Conservation (phyloP, 2,797 vertebrate genomes). For the Poeciliopsis presidionis region DNA sequence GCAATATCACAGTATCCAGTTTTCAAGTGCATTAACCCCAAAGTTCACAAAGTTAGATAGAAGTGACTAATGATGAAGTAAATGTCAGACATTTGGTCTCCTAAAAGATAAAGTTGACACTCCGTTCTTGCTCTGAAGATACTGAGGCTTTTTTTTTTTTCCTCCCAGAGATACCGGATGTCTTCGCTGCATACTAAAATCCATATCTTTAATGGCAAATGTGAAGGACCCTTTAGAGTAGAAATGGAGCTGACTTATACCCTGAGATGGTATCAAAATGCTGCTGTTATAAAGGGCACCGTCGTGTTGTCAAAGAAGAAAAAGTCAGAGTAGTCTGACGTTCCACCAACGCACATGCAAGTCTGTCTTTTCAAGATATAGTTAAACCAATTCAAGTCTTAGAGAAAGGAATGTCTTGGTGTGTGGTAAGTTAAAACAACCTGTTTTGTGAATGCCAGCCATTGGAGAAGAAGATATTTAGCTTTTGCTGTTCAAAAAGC, state of each 20-base stretch:
- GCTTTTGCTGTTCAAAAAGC: slow-evolving; percentile 31
- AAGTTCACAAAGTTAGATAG: slow-evolving; percentile 29
- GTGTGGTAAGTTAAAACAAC: slow-evolving; percentile 35
- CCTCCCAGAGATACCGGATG: slow-evolving; percentile 4
- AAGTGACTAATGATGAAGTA: slow-evolving; percentile 29
- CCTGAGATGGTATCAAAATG: slow-evolving; percentile 25
- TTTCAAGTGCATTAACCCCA: slow-evolving; percentile 19
- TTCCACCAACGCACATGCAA: not conserved
- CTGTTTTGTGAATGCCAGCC: slow-evolving; percentile 22
- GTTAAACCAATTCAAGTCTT: slow-evolving; percentile 13
- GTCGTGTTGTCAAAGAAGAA: slow-evolving; percentile 7
- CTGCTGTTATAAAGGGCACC: slow-evolving; percentile 22
- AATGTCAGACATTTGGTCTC: slow-evolving; percentile 38
- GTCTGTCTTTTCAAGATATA: slow-evolving; percentile 25
- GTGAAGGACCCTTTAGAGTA: slow-evolving; percentile 45
- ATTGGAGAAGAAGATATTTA: slow-evolving; percentile 43
- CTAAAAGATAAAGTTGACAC: slow-evolving; percentile 41
- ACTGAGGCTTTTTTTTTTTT: not conserved
- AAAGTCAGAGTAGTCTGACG: slow-evolving; percentile 22
- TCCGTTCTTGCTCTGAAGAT: slow-evolving; percentile 29
- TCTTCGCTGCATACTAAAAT: slow-evolving; percentile 33
- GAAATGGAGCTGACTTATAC: slow-evolving; percentile 28
- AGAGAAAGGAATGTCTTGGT: slow-evolving; percentile 26
- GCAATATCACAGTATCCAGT: slow-evolving; percentile 13
- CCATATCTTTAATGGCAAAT: slow-evolving; percentile 44